Evolutionary conservation across 2,888 invertebrate species (phyloP).

Genomic region (Heliconius charithonia): DNA sequence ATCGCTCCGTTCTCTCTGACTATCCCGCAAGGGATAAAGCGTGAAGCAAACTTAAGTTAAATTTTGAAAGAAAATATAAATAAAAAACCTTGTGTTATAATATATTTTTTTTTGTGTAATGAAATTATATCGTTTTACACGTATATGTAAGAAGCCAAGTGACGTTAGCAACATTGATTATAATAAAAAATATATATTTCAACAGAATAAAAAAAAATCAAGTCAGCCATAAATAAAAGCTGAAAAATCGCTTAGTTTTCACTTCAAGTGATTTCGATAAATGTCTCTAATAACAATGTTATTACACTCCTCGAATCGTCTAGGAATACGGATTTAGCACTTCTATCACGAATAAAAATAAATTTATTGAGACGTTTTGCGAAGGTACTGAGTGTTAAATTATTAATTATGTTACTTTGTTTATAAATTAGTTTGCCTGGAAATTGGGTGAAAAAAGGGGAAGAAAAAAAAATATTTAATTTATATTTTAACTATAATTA

Average conservation of each 20-base stretch:
- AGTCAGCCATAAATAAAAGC: conserved; percentile 6
- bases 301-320: conserved; percentile 16
- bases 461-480: neutral
- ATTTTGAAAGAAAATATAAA: no score
- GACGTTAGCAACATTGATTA: no score
- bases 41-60: no score
- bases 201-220: neutral
- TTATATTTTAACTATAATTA: neutral
- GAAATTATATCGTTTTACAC: no score
- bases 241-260: neutral
- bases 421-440: neutral
- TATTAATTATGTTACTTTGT: neutral
- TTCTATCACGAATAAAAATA: conserved; percentile 22
- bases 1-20: no score
- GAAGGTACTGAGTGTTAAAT: neutral
- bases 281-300: conserved; percentile 21
- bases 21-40: no score
- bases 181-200: neutral
- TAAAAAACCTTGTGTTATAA: no score
- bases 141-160: no score
- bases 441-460: neutral
- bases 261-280: conserved; percentile 18
- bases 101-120: no score
- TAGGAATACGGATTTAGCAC: conserved; percentile 9
- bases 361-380: neutral